Conservation (phyloP, 2,797 vertebrate genomes). For the Chromis chromis region DNA sequence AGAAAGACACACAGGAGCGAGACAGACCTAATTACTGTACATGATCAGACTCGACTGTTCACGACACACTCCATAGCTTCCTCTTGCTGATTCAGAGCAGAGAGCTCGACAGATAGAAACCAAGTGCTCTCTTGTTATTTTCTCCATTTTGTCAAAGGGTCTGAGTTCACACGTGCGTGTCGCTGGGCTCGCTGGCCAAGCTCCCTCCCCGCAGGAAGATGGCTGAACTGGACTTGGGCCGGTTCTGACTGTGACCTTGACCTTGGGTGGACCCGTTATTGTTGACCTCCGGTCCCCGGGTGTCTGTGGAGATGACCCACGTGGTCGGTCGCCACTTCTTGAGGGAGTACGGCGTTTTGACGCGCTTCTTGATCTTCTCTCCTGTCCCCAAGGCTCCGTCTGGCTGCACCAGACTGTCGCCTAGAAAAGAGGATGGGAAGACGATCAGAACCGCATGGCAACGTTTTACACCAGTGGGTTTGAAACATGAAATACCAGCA, state of each 20-base stretch:
- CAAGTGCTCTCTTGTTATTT: conserved; percentile 42
- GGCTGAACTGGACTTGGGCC: conserved; percentile 93
- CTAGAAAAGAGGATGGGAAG: conserved; percentile 68
- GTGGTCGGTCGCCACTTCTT: conserved; percentile 98
- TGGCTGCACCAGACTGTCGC: conserved; percentile 83
- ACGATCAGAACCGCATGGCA: too few relatives aligned
- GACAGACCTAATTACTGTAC: conserved; percentile 76
- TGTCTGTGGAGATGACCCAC: conserved; percentile 96
- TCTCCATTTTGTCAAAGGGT: conserved; percentile 60
- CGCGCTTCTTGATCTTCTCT: conserved; percentile 98
- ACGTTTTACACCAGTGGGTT: too few relatives aligned
- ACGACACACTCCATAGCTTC: conserved; percentile 68
- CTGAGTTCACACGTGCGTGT: conserved; percentile 91
- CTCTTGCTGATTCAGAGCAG: conserved; percentile 69
- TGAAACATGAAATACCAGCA: too few relatives aligned
- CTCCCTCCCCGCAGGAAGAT: conserved; percentile 91
- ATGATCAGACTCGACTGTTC: conserved; percentile 79
- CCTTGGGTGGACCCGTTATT: conserved; percentile 80
- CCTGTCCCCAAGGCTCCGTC: conserved; percentile 90
- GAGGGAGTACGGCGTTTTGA: conserved; percentile 97
- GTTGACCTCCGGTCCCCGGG: conserved; percentile 91
- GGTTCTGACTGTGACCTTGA: conserved; percentile 73
- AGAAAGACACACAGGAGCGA: conserved; percentile 76
- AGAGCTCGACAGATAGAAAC: conserved; percentile 45
- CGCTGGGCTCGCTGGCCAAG: conserved; percentile 87